Evolutionary conservation across 2,113 vertebrate species (phyloP).

Genomic region (Dryoscopus gambensis): DNA sequence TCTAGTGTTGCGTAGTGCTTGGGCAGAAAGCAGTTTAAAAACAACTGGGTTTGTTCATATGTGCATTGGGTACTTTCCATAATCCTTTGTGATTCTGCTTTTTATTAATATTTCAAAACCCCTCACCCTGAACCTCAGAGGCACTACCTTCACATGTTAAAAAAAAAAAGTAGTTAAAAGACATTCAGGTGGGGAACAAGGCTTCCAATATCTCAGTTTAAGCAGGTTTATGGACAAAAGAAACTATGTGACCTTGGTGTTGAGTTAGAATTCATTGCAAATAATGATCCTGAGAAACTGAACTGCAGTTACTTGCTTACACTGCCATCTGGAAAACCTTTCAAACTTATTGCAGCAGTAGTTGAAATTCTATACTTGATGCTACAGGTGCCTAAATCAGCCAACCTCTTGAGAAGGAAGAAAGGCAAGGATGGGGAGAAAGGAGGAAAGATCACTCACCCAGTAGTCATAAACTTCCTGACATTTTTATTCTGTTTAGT

Average conservation of each 20-base stretch:
- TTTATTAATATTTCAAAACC: neutral
- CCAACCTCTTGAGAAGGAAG: neutral
- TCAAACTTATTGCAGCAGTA: neutral
- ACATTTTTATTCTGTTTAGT: neutral
- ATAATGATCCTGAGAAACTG: neutral
- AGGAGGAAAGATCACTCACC: neutral
- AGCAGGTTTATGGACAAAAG: neutral
- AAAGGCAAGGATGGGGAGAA: neutral
- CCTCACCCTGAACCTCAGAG: neutral
- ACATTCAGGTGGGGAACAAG: neutral
- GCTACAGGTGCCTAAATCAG: neutral
- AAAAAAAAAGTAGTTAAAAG: neutral
- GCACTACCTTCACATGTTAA: neutral
- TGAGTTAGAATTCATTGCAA: neutral
- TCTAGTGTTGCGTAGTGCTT: neutral
- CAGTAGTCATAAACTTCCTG: neutral
- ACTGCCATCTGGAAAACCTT: neutral
- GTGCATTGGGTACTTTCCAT: neutral
- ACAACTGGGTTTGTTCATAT: neutral
- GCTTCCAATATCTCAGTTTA: neutral
- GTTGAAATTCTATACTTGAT: neutral
- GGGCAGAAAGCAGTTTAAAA: neutral
- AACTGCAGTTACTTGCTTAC: neutral
- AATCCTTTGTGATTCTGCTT: neutral
- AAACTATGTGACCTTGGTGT: neutral